Evolutionary conservation across 2,797 vertebrate species (phyloP).

Genomic region (Xenentodon cancila): DNA sequence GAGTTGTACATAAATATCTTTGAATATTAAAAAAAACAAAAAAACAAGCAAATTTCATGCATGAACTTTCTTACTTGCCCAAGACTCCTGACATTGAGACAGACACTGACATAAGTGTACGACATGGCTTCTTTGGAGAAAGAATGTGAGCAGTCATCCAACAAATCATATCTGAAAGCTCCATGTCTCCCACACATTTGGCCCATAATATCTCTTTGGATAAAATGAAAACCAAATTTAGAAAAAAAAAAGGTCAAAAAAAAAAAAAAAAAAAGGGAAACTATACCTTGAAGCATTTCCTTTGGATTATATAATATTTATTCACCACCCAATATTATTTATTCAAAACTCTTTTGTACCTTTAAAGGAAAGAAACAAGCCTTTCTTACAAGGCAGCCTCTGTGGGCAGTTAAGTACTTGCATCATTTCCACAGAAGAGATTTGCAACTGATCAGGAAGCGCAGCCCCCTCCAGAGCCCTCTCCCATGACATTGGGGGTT

Average conservation of each 20-base stretch:
- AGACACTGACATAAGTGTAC: slow-evolving; percentile 6
- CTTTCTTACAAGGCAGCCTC: slow-evolving; percentile 32
- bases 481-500: slow-evolving; percentile 51
- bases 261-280: slow-evolving; percentile 21
- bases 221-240: slow-evolving; percentile 28
- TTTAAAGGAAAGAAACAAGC: slow-evolving; percentile 22
- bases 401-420: slow-evolving; percentile 22
- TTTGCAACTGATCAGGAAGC: slow-evolving; percentile 51
- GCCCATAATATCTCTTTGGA: slow-evolving; percentile 65
- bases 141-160: slow-evolving; percentile 12
- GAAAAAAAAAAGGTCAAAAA: slow-evolving; percentile 20
- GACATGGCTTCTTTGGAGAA: slow-evolving; percentile 43
- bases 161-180: slow-evolving; percentile 12
- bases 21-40: slow-evolving; percentile 36
- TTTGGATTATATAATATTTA: slow-evolving; percentile 25
- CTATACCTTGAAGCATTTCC: slow-evolving; percentile 31
- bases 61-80: slow-evolving; percentile 1
- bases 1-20: slow-evolving; percentile 51
- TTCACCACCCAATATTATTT: slow-evolving; percentile 13
- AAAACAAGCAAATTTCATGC: slow-evolving; percentile 23
- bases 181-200: slow-evolving; percentile 20
- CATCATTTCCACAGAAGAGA: slow-evolving; percentile 23
- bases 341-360: slow-evolving; percentile 20
- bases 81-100: not conserved
- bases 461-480: slow-evolving; percentile 37